Conservation (phyloP, 2,113 vertebrate genomes). For the Marcusenius ussheri region DNA sequence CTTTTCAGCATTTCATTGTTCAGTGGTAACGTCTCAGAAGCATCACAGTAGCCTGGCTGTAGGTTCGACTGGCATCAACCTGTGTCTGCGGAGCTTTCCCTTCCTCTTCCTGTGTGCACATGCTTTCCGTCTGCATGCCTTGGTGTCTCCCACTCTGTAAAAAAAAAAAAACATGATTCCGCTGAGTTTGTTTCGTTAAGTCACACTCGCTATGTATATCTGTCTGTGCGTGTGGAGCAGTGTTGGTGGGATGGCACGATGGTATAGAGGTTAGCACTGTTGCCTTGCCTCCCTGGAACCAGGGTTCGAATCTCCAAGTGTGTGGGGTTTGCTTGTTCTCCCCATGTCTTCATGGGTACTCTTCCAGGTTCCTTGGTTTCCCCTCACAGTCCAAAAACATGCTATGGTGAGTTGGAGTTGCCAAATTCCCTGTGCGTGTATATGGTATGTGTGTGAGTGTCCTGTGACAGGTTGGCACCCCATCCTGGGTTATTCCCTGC, state of each 20-base stretch:
- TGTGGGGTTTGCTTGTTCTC: not conserved
- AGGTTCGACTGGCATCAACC: not conserved
- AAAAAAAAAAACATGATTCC: not conserved
- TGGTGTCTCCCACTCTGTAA: not conserved
- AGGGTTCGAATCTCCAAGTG: not conserved
- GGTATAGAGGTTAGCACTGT: not conserved
- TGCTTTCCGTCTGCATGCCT: not conserved
- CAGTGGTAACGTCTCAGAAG: not conserved
- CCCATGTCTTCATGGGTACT: not conserved
- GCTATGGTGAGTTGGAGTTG: not conserved
- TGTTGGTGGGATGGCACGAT: not conserved
- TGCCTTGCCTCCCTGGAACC: not conserved
- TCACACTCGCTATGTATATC: not conserved
- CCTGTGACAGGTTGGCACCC: not conserved
- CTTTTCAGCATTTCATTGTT: not conserved
- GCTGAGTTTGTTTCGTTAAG: not conserved
- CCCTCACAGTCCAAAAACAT: not conserved
- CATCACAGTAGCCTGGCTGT: not conserved
- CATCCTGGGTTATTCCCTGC: not conserved
- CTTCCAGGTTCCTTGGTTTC: not conserved
- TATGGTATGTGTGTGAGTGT: not conserved
- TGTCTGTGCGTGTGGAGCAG: not conserved
- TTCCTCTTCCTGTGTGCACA: not conserved
- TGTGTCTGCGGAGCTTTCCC: not conserved
- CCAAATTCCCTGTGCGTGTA: not conserved